These are phyloP conservation scores for Trichopria drosophilae DNA, from an alignment of 2,888 invertebrate genomes.

Conservation along the genomic window DNA sequence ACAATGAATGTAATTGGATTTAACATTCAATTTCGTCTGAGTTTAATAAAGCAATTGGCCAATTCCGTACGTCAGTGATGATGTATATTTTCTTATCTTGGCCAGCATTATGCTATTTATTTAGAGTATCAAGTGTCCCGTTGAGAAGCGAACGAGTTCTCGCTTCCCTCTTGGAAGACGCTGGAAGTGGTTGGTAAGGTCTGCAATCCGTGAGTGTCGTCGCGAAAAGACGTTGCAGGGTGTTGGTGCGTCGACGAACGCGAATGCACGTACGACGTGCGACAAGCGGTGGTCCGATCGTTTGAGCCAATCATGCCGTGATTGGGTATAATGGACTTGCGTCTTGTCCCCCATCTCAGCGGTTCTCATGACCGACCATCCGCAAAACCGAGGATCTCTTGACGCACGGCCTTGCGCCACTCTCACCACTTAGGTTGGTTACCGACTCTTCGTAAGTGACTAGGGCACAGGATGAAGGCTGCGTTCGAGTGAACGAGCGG, in stretches of 20 bases:
- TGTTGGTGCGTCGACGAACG: conserved; percentile 44
- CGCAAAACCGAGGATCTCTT: conserved; percentile 31
- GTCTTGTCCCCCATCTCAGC: conserved; percentile 57
- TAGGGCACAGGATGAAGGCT: conserved; percentile 58
- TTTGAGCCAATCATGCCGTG: conserved; percentile 58
- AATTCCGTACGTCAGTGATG: no score
- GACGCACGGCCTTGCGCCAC: conserved; percentile 34
- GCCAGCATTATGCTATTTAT: no score
- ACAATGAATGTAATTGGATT: no score
- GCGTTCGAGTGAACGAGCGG: conserved; percentile 53
- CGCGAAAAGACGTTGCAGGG: conserved; percentile 32
- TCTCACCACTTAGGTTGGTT: conserved; percentile 49
- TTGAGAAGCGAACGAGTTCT: conserved; percentile 4
- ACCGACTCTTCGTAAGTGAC: conserved; percentile 53
- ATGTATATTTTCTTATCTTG: no score
- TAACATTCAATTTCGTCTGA: no score
- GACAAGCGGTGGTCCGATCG: conserved; percentile 56
- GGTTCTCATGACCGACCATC: conserved; percentile 48
- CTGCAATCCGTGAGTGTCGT: conserved; percentile 39
- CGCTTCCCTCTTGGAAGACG: background rate
- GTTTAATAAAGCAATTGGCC: no score
- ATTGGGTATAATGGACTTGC: conserved; percentile 60
- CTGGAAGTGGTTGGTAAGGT: background rate
- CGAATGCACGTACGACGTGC: conserved; percentile 44
- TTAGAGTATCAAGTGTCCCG: no score